These are phyloP conservation scores for Rutpela maculata DNA, from an alignment of 2,888 invertebrate species.

Conservation along the genomic window DNA sequence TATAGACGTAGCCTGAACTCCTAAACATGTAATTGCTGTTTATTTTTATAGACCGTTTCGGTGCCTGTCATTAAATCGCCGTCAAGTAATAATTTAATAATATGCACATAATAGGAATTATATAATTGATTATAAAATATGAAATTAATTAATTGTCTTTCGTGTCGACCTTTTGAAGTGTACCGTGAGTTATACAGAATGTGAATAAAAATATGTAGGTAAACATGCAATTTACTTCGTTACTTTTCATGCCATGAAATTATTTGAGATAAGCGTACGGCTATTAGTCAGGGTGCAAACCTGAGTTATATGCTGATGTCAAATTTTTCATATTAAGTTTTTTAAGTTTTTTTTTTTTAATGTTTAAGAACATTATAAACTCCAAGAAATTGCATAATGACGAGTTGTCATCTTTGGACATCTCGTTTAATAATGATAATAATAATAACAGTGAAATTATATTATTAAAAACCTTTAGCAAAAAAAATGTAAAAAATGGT, in stretches of 20 bases:
- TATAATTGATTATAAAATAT: conserved; percentile 51
- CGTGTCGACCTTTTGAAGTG: conserved; percentile 39
- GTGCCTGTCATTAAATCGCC: conserved; percentile 25
- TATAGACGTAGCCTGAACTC: conserved; percentile 22
- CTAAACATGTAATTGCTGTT: conserved; percentile 37
- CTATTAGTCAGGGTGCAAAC: no score
- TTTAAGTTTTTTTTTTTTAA: no score
- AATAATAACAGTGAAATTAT: no score
- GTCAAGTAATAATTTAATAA: conserved; percentile 32
- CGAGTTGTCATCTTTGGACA: no score
- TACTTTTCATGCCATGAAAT: neutral
- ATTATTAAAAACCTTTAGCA: no score
- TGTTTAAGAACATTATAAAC: no score
- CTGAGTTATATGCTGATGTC: no score
- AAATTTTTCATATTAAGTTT: no score
- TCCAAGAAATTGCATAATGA: no score
- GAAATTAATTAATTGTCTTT: conserved; percentile 49
- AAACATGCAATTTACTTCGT: neutral
- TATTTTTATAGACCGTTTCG: conserved; percentile 37
- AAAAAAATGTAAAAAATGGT: no score
- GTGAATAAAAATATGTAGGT: neutral
- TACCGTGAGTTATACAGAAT: neutral
- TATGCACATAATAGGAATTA: conserved; percentile 40
- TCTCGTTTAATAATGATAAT: no score
- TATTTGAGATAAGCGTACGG: neutral